phyloP scores from a whole-genome alignment of 1,140 invertebrate genomes.

The Zaprionus lachaisei region DNA sequence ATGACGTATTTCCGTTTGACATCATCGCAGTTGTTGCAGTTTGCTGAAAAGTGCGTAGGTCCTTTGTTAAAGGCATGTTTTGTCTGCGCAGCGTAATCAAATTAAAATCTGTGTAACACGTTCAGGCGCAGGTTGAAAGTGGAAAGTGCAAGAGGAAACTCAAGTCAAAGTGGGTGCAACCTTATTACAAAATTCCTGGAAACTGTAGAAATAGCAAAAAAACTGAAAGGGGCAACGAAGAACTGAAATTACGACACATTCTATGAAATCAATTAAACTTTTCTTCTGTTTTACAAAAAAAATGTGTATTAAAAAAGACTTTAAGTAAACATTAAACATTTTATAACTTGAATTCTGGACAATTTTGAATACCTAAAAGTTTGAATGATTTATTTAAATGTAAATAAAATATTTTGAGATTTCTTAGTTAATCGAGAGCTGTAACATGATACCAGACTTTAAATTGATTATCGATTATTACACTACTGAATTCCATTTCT shows the following conservation, averaged over 20 bases:
- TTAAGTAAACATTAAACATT: no score
- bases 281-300: background rate
- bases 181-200: background rate
- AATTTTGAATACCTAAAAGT: background rate
- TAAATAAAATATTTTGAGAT: no score
- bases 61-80: background rate
- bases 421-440: background rate
- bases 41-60: background rate
- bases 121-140: background rate
- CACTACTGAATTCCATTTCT: background rate
- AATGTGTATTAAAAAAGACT: background rate
- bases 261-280: background rate
- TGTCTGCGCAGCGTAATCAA: slow-evolving; percentile 17
- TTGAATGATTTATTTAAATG: background rate
- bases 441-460: background rate
- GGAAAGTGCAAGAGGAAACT: background rate
- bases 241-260: background rate
- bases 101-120: slow-evolving; percentile 10
- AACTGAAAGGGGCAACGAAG: background rate
- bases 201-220: background rate
- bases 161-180: background rate
- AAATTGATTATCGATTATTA: background rate
- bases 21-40: slow-evolving; percentile 7
- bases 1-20: slow-evolving; percentile 37
- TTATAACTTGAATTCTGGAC: background rate